Evolutionary conservation across 2,888 invertebrate species (phyloP).

Genomic region (Agonopterix alstromeriana): DNA sequence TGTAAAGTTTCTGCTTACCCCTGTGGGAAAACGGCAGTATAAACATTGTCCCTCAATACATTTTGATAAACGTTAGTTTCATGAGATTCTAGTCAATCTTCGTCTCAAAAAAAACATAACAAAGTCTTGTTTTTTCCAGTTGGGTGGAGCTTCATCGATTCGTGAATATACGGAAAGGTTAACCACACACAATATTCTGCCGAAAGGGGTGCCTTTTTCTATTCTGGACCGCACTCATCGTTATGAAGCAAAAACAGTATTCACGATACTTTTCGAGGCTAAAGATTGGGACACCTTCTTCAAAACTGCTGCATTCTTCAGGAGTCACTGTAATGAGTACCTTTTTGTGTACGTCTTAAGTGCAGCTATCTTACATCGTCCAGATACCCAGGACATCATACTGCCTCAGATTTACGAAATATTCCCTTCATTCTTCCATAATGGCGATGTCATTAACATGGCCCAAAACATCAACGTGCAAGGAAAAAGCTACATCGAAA

Average conservation of each 20-base stretch:
- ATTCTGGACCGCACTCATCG: slow-evolving; percentile 72
- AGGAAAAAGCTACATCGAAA: slow-evolving; percentile 37
- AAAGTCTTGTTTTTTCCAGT: no score
- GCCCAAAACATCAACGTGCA: slow-evolving; percentile 78
- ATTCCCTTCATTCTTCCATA: slow-evolving; percentile 83
- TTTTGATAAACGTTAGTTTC: no score
- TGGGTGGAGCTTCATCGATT: no score
- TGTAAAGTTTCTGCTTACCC: no score
- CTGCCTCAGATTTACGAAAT: slow-evolving; percentile 86
- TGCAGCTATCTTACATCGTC: slow-evolving; percentile 78
- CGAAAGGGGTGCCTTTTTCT: slow-evolving; percentile 77
- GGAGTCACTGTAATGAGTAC: slow-evolving; percentile 81
- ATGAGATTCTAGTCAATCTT: no score
- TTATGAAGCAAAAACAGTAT: slow-evolving; percentile 79
- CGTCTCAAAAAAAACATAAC: no score
- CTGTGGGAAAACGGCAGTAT: no score
- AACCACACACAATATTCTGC: slow-evolving; percentile 40
- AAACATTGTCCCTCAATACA: no score
- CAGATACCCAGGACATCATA: slow-evolving; percentile 79
- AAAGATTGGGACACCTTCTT: slow-evolving; percentile 84
- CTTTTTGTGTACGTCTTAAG: slow-evolving; percentile 81
- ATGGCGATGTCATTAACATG: slow-evolving; percentile 80
- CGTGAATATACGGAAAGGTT: no score
- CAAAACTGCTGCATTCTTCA: slow-evolving; percentile 81
- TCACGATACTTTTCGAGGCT: slow-evolving; percentile 81